Conservation (phyloP, 2,113 vertebrate genomes). For the Lagopus leucura region DNA sequence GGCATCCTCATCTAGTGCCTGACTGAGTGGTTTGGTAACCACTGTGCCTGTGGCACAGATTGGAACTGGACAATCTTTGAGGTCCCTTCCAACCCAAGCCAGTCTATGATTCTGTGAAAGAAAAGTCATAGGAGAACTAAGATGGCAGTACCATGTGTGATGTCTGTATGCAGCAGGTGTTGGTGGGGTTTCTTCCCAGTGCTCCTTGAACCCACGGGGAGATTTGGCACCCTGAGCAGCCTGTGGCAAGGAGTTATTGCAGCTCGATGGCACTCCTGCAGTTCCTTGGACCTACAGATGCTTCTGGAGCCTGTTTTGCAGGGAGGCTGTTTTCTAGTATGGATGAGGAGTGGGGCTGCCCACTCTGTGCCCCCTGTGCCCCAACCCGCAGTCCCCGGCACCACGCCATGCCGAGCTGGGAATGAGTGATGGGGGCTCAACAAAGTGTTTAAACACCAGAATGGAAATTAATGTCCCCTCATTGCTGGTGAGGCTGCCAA, state of each 20-base stretch:
- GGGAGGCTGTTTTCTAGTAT: accelerated
- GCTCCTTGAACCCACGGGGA: background rate
- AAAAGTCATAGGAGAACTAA: background rate
- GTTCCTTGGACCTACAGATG: background rate
- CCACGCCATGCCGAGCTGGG: conserved; percentile 64
- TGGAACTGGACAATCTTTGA: no score
- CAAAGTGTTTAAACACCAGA: conserved; percentile 89
- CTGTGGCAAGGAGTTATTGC: background rate
- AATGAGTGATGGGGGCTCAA: conserved; percentile 88
- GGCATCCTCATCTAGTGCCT: no score
- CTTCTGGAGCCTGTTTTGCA: background rate
- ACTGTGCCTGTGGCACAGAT: no score
- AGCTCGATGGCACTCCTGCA: background rate
- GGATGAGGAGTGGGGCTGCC: background rate
- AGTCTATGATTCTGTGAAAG: no score
- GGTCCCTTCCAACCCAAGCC: no score
- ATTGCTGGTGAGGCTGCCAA: conserved; percentile 84
- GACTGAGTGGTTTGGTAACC: no score
- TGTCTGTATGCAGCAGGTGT: background rate
- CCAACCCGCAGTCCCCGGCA: background rate
- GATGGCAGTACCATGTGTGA: no score
- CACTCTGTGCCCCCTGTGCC: background rate
- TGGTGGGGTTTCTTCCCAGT: background rate
- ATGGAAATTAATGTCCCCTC: conserved; percentile 91
- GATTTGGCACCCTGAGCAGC: background rate